Evolutionary conservation across 1,140 invertebrate species (phyloP).

Genomic region (Caligus rogercresseyi): DNA sequence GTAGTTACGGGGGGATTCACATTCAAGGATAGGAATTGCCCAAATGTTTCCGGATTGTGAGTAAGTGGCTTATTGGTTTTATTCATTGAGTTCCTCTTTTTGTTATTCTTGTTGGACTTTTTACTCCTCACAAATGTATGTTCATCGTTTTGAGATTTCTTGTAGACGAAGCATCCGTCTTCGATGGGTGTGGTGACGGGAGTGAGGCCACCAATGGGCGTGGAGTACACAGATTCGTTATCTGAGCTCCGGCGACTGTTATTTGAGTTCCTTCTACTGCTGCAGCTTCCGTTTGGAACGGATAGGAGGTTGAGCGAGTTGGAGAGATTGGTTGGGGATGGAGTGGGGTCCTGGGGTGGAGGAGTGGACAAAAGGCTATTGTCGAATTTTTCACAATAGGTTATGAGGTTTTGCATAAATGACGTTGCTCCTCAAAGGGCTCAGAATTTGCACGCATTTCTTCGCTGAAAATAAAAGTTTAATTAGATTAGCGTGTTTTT

Average conservation of each 20-base stretch:
- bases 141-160: neutral
- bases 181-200: neutral
- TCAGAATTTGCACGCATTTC: constrained; percentile 24
- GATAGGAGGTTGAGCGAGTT: neutral
- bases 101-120: neutral
- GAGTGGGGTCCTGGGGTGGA: too few relatives aligned
- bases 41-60: constrained; percentile 13
- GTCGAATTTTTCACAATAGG: constrained; percentile 26
- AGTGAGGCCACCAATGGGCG: neutral
- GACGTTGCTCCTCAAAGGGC: constrained; percentile 27
- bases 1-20: neutral
- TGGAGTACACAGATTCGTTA: neutral
- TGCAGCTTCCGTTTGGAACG: neutral
- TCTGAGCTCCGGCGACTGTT: constrained; percentile 1
- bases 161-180: neutral
- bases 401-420: constrained; percentile 28
- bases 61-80: neutral
- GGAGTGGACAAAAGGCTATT: neutral
- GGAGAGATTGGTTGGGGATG: neutral
- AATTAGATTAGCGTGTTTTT: too few relatives aligned
- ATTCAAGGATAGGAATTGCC: constrained; percentile 1
- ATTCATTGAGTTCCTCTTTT: neutral
- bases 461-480: constrained; percentile 24
- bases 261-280: neutral
- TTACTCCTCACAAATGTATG: neutral